Conservation (phyloP, 2,113 vertebrate species). For the Apteryx owenii region DNA sequence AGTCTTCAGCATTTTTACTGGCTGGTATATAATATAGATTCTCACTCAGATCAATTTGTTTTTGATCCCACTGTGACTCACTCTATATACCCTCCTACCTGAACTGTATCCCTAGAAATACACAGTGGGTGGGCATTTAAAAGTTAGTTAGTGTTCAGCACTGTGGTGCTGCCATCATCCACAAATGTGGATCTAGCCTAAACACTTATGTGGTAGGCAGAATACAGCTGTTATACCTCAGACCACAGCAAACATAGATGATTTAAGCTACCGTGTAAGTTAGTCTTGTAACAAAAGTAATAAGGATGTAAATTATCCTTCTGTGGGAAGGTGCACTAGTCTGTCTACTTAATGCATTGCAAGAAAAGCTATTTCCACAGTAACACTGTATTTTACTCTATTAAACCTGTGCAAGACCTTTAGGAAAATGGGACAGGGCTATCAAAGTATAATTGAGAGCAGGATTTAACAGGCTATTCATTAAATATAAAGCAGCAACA, state of each 20-base stretch:
- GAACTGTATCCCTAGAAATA: neutral
- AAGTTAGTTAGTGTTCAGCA: no score
- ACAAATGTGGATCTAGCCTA: neutral
- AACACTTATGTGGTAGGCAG: neutral
- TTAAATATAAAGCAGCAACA: neutral
- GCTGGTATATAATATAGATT: fast-evolving
- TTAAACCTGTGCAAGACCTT: neutral
- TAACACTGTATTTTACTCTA: neutral
- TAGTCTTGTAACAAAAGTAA: neutral
- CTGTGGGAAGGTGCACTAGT: neutral
- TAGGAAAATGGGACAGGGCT: neutral
- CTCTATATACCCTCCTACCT: fast-evolving
- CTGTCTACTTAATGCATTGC: neutral
- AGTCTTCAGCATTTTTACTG: no score
- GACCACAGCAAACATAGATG: neutral
- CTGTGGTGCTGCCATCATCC: neutral
- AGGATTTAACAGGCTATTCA: neutral
- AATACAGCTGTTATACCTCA: neutral
- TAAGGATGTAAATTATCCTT: neutral
- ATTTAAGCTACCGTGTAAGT: neutral
- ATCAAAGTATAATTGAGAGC: neutral
- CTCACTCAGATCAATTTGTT: neutral
- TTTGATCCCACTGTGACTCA: neutral
- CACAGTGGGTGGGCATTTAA: no score
- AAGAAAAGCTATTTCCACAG: neutral